phyloP scores from a whole-genome alignment of 2,113 vertebrate genomes.

The Eclectus roratus region DNA sequence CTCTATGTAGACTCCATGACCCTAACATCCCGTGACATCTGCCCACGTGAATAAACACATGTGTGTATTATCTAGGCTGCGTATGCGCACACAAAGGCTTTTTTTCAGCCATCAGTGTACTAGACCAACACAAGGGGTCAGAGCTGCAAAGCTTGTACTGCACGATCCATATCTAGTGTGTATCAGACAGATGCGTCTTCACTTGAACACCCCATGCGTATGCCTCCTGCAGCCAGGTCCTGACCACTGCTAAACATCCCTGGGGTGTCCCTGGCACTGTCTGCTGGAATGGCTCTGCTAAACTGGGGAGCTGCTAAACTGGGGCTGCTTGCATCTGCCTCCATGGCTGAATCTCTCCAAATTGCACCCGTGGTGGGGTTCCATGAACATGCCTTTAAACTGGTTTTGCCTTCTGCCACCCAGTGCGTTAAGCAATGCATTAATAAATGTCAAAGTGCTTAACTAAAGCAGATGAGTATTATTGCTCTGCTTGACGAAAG shows the following conservation, averaged over 20 bases:
- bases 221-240: neutral
- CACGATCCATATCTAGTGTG: rapidly evolving
- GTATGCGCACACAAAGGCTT: neutral
- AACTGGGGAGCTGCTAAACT: neutral
- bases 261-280: rapidly evolving
- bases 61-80: neutral
- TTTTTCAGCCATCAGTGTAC: neutral
- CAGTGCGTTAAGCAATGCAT: neutral
- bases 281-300: neutral
- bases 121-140: neutral
- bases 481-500: rapidly evolving
- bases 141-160: neutral
- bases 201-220: rapidly evolving
- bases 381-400: rapidly evolving
- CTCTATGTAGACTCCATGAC: neutral
- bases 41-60: rapidly evolving
- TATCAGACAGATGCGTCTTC: rapidly evolving
- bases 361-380: rapidly evolving
- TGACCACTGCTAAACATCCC: neutral
- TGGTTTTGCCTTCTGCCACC: neutral
- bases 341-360: neutral
- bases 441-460: neutral
- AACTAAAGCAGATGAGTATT: neutral
- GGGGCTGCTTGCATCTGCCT: rapidly evolving
- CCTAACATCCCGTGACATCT: neutral